phyloP scores from a whole-genome alignment of 2,113 vertebrate species.

The Chlamydotis undulata region DNA sequence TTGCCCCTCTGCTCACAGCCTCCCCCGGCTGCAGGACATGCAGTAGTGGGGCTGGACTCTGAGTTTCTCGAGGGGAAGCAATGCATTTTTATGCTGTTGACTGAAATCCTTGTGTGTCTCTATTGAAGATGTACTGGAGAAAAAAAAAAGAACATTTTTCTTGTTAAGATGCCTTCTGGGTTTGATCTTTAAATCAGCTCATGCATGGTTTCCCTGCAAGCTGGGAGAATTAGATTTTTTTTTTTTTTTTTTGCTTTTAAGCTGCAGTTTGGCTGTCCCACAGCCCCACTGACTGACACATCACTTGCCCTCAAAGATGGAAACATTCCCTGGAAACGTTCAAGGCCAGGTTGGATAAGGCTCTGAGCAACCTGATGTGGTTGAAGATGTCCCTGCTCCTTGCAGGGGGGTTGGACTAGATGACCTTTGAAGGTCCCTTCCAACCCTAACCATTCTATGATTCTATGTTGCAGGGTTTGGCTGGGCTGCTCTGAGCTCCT shows the following conservation, averaged over 20 bases:
- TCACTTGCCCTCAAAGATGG: not conserved
- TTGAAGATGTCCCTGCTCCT: too few species aligned
- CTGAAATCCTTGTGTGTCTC: not conserved
- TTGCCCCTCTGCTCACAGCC: not conserved
- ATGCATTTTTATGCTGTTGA: not conserved
- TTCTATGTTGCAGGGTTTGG: not conserved
- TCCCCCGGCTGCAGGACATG: not conserved
- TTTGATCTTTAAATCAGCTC: not conserved
- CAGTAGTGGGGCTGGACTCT: not conserved
- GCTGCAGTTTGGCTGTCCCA: not conserved
- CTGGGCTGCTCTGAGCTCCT: not conserved
- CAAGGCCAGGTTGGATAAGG: too few species aligned
- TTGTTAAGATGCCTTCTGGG: not conserved
- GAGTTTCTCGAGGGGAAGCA: not conserved
- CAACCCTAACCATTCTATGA: too few species aligned
- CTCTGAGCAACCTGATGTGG: too few species aligned
- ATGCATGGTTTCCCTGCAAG: accelerated
- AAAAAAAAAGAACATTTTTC: not conserved
- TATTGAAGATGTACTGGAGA: not conserved
- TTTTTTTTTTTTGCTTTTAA: not conserved
- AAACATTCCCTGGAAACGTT: too few species aligned
- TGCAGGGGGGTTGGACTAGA: too few species aligned
- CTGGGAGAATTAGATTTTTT: too few species aligned
- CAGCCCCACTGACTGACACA: not conserved
- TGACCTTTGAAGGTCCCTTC: too few species aligned